phyloP scores from a whole-genome alignment of 2,113 vertebrate genomes.

The Puntigrus tetrazona region DNA sequence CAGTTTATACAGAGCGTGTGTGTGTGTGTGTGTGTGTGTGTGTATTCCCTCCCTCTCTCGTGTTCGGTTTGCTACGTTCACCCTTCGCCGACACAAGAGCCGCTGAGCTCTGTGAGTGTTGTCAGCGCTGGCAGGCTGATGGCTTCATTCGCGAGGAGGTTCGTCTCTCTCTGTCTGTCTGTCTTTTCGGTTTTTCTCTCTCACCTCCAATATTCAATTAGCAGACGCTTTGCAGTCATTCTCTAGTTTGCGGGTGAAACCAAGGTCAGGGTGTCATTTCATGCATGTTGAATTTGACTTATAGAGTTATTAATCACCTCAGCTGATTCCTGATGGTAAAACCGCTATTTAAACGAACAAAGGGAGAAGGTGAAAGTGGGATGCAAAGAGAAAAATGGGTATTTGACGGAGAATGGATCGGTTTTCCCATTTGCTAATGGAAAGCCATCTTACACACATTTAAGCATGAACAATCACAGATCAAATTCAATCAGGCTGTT shows the following conservation, averaged over 20 bases:
- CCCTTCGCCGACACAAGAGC: not conserved
- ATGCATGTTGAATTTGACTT: slow-evolving; percentile 66
- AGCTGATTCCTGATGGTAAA: slow-evolving; percentile 58
- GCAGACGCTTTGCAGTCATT: slow-evolving; percentile 56
- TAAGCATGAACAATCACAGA: slow-evolving; percentile 14
- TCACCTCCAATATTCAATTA: slow-evolving; percentile 65
- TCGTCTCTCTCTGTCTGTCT: slow-evolving; percentile 4
- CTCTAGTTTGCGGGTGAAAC: slow-evolving; percentile 57
- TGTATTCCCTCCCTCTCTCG: not conserved
- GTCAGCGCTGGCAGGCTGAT: slow-evolving; percentile 53
- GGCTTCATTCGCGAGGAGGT: slow-evolving; percentile 20
- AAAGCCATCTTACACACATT: slow-evolving; percentile 30
- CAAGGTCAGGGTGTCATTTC: slow-evolving; percentile 66
- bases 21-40: not conserved
- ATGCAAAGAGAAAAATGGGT: slow-evolving; percentile 43
- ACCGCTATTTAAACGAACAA: slow-evolving; percentile 46
- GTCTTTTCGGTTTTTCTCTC: not conserved
- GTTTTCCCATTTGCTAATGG: slow-evolving; percentile 7
- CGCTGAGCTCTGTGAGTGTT: slow-evolving; percentile 51
- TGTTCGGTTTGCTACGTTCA: not conserved
- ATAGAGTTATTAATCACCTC: slow-evolving; percentile 68
- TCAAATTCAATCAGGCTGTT: not conserved
- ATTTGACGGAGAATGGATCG: not conserved
- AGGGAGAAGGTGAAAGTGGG: slow-evolving; percentile 32
- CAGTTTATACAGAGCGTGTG: not conserved